Percentiles rank a stretch among this genome's conserved stretches.
These are phyloP conservation scores for Hyles vespertilio DNA, from an alignment of 1,140 invertebrate species.

Conservation along the genomic window DNA sequence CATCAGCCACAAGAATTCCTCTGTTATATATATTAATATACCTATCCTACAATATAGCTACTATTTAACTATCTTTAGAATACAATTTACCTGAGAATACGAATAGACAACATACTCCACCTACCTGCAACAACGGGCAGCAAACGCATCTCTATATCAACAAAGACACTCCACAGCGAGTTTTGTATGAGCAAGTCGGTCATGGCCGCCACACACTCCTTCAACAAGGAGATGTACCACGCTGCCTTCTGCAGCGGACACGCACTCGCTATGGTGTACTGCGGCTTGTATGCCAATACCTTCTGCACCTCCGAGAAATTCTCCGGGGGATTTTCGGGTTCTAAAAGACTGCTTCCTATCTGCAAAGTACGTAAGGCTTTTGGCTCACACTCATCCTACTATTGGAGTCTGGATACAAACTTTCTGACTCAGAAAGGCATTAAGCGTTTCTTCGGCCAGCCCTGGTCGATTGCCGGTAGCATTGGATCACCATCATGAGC, in stretches of 20 bases:
- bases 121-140: constrained; percentile 74
- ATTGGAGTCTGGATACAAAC: too few relatives aligned
- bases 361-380: constrained; percentile 12
- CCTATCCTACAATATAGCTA: too few relatives aligned
- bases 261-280: constrained; percentile 39
- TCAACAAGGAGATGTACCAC: constrained; percentile 39
- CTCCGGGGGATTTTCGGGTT: constrained; percentile 43
- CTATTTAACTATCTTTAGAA: too few relatives aligned
- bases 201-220: constrained; percentile 23
- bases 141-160: constrained; percentile 72
- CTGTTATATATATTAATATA: too few relatives aligned
- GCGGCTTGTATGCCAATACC: constrained; percentile 22
- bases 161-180: constrained; percentile 68
- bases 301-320: constrained; percentile 41
- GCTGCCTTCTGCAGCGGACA: constrained; percentile 40
- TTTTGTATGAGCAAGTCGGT: constrained; percentile 23
- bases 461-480: too few relatives aligned
- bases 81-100: too few relatives aligned
- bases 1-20: too few relatives aligned
- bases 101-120: too few relatives aligned
- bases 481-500: too few relatives aligned
- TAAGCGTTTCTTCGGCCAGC: too few relatives aligned
- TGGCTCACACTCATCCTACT: too few relatives aligned
- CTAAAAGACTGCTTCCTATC: constrained; percentile 42
- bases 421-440: too few relatives aligned